Base-by-base conservation (phyloP, 2,888 invertebrate genomes). In the Eulithis testata region DNA sequence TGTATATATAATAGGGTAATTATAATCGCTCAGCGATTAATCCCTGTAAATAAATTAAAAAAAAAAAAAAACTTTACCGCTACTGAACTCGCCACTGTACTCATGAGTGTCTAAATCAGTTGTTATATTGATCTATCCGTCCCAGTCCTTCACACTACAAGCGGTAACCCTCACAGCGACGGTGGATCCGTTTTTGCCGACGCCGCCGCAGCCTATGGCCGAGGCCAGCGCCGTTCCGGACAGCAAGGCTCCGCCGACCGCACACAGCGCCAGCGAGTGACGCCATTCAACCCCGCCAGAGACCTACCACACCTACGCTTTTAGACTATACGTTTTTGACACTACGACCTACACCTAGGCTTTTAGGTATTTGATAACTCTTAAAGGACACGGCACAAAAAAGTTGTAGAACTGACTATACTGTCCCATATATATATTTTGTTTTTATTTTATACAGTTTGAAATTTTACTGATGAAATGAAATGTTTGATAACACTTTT, bases 111-210 rank as follows among this genome's bases (percentile, higher is more conserved):
- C 9, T 40, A 5, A 40, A 40, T 11, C 9, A 9, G 40, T 40
- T 40, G 6, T 6, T 31, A 31, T 44, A n/a, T 6, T 44, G 9
- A 43, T 12, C n/a, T 36, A n/a, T 8, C 63, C 58, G 63, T 59
- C 60, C 65, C 56, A 60, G 14, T 3, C 65, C 65, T 56, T 12
- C 55, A 49, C 50, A 37, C 59, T 56, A 65, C 57, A 60, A 63
- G 62, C 62, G 36, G 44, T 52, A 58, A 63, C 71, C 81, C 97
- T 97, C 97, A 99, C 99, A 93, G 99, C 99, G 83, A 99, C 98
- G 76, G 99, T 98, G 84, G 99, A 99, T 94, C 99, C 99, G 94
- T 99, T 99, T 95, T 98, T 99, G 88, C 99, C 99, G 87, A 97
- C 97, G 91, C 99, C 99, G 89, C 98, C 97, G 85, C 95, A 95